phyloP scores from a whole-genome alignment of 1,140 invertebrate genomes.

The Polypedilum vanderplanki region DNA sequence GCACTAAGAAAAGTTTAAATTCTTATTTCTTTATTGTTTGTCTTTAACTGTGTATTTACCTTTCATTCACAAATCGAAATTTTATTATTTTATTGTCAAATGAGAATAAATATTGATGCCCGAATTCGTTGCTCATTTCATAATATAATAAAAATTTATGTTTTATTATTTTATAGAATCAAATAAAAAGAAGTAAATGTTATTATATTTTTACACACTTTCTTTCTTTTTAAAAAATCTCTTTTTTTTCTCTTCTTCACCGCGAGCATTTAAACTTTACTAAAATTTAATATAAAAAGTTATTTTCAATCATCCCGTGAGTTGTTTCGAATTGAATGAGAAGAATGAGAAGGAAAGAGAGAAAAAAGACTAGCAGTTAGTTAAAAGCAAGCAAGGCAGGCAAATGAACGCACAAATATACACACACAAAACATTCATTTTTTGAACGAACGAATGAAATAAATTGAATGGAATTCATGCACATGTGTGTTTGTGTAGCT shows the following conservation, averaged over 20 bases:
- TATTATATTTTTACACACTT: not conserved
- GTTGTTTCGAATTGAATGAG: not conserved
- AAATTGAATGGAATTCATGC: too few relatives aligned
- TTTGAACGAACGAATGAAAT: constrained; percentile 11
- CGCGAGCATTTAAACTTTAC: constrained; percentile 27
- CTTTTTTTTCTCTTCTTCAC: constrained; percentile 9
- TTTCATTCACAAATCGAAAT: not conserved
- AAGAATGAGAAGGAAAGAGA: not conserved
- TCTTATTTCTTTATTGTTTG: too few relatives aligned
- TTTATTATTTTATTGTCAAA: constrained; percentile 6
- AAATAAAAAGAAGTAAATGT: not conserved
- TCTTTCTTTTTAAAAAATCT: too few relatives aligned
- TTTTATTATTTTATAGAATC: constrained; percentile 27
- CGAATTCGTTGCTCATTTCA: not conserved
- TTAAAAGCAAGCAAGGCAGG: not conserved
- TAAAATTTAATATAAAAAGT: not conserved
- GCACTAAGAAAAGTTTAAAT: too few relatives aligned
- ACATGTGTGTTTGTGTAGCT: too few relatives aligned
- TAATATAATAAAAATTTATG: constrained; percentile 26
- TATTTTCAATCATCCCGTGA: constrained; percentile 20
- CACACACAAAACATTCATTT: constrained; percentile 15
- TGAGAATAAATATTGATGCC: not conserved
- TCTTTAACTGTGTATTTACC: too few relatives aligned
- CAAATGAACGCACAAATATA: not conserved
- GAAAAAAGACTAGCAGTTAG: too few relatives aligned